Evolutionary conservation across 2,797 vertebrate genomes (phyloP).

Genomic region (Gadopsis marmoratus): DNA sequence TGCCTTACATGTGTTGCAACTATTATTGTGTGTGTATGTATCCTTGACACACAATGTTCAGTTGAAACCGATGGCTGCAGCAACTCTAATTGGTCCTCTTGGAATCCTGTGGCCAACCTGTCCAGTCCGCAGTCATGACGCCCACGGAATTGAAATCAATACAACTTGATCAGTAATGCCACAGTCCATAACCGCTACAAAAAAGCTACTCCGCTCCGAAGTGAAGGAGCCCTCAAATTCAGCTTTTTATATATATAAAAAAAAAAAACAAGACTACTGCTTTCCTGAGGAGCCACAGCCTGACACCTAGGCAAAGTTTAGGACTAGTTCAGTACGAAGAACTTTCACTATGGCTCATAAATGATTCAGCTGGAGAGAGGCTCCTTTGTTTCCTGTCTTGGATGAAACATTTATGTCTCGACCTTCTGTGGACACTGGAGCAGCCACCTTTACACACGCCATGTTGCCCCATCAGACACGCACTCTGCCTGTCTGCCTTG

Average conservation of each 20-base stretch:
- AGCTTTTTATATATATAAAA: not conserved
- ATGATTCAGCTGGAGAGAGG: conserved; percentile 60
- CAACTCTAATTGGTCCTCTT: conserved; percentile 45
- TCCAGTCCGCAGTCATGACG: conserved; percentile 21
- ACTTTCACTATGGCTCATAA: conserved; percentile 56
- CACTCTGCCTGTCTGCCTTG: conserved; percentile 27
- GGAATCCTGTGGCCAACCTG: conserved; percentile 30
- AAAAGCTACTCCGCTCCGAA: conserved; percentile 8
- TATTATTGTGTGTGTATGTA: not conserved
- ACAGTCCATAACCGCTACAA: not conserved
- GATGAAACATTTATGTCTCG: conserved; percentile 71
- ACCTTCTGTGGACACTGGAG: conserved; percentile 57
- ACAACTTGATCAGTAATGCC: conserved; percentile 11
- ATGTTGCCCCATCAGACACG: conserved; percentile 48
- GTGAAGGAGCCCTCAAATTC: not conserved
- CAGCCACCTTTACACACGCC: conserved; percentile 62
- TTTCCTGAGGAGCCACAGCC: conserved; percentile 8
- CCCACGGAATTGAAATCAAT: conserved; percentile 36
- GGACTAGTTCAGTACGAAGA: conserved; percentile 18
- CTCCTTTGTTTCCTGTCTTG: conserved; percentile 69
- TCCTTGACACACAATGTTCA: conserved; percentile 18
- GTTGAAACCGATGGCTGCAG: conserved; percentile 38
- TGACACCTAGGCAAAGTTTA: conserved; percentile 57
- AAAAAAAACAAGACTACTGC: not conserved
- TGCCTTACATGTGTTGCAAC: not conserved